A percentile compares a stretch with the other conserved stretches of the same genome.
Evolutionary conservation across 2,888 invertebrate genomes (phyloP).

Genomic region (Anaspis maculata): DNA sequence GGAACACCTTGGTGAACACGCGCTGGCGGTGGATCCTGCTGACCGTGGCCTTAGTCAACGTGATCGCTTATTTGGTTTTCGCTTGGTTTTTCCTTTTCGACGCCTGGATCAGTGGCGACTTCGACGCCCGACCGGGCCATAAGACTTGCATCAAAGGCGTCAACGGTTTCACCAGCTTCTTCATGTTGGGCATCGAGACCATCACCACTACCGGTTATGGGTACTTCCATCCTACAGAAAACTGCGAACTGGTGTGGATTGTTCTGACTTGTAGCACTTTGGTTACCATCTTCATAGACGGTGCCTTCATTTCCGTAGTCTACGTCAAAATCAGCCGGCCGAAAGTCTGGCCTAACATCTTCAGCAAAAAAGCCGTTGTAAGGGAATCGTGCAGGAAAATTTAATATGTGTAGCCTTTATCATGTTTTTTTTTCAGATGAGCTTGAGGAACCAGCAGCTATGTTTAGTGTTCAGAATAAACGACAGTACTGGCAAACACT

Average conservation of each 20-base stretch:
- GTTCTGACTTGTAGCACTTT: slow-evolving; percentile 21
- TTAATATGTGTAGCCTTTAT: background rate
- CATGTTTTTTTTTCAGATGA: slow-evolving; percentile 14
- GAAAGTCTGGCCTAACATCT: slow-evolving; percentile 40
- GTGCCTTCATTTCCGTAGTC: slow-evolving; percentile 42
- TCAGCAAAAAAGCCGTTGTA: slow-evolving; percentile 66
- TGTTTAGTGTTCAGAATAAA: slow-evolving; percentile 72
- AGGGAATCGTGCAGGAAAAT: slow-evolving; percentile 32
- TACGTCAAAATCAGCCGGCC: slow-evolving; percentile 60
- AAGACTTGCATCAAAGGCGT: slow-evolving; percentile 20
- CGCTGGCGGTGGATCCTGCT: slow-evolving; percentile 24
- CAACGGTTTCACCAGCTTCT: slow-evolving; percentile 19
- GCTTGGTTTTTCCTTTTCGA: slow-evolving; percentile 21
- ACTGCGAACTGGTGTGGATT: slow-evolving; percentile 19
- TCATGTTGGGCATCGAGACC: slow-evolving; percentile 27
- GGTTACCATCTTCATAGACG: slow-evolving; percentile 24
- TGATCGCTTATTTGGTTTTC: slow-evolving; percentile 20
- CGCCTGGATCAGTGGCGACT: slow-evolving; percentile 23
- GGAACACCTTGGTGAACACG: slow-evolving; percentile 24
- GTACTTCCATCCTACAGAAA: slow-evolving; percentile 22
- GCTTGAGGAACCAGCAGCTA: slow-evolving; percentile 46
- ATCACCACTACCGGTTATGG: slow-evolving; percentile 27
- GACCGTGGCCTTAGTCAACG: slow-evolving; percentile 19
- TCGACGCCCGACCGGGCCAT: slow-evolving; percentile 9
- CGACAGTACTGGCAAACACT: slow-evolving; percentile 52